Evolutionary conservation across 2,888 invertebrate species (phyloP).

Genomic region (Neoscelio sp.): DNA sequence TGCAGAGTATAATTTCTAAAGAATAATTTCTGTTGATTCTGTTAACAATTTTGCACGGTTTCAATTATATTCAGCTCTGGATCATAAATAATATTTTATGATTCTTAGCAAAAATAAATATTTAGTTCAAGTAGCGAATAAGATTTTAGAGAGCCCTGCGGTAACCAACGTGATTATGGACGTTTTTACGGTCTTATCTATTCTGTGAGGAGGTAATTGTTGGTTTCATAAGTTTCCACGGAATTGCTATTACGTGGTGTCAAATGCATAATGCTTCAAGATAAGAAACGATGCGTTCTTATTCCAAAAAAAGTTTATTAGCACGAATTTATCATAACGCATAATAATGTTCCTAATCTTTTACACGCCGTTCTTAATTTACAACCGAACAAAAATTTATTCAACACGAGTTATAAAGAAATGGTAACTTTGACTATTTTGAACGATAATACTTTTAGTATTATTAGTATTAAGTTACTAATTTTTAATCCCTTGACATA

Average conservation of each 20-base stretch:
- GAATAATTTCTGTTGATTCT: too few relatives aligned
- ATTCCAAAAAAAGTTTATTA: constrained; percentile 65
- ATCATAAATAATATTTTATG: neutral
- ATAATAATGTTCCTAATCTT: constrained; percentile 30
- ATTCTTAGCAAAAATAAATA: neutral
- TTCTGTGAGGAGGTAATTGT: constrained; percentile 65
- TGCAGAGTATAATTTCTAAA: too few relatives aligned
- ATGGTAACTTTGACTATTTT: too few relatives aligned
- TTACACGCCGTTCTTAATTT: neutral
- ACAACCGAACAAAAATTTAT: too few relatives aligned
- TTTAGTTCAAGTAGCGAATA: constrained; percentile 39
- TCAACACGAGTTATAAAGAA: too few relatives aligned
- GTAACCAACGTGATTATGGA: constrained; percentile 64
- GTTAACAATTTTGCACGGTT: too few relatives aligned
- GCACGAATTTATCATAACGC: constrained; percentile 62
- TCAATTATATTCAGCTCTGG: neutral
- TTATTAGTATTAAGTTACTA: too few relatives aligned
- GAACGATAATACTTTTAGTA: too few relatives aligned
- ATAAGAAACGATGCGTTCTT: constrained; percentile 63
- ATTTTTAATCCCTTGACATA: too few relatives aligned
- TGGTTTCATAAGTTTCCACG: constrained; percentile 66
- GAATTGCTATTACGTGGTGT: constrained; percentile 68
- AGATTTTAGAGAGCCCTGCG: constrained; percentile 63
- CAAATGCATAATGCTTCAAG: constrained; percentile 65
- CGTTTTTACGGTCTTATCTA: constrained; percentile 67